Percentiles rank a stretch among this genome's conserved stretches.
phyloP scores from a whole-genome alignment of 1,140 invertebrate genomes.

The Goniozus legneri region DNA sequence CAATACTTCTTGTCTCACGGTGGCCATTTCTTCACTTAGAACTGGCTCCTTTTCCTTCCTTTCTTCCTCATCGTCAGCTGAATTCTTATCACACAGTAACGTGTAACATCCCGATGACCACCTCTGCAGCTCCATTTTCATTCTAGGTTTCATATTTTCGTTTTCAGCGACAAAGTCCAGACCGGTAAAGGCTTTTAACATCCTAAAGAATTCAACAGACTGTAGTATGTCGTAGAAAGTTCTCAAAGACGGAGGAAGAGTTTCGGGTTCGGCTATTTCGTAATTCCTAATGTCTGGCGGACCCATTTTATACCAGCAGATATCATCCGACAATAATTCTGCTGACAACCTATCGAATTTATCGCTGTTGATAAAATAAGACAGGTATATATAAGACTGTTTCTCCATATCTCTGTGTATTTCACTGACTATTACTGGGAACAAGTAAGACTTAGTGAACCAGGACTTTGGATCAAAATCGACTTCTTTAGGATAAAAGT shows the following conservation, averaged over 20 bases:
- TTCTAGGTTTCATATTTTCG: constrained; percentile 37
- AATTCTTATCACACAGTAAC: constrained; percentile 47
- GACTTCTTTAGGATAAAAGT: constrained; percentile 22
- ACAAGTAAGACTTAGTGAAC: constrained; percentile 55
- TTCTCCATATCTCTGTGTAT: constrained; percentile 60
- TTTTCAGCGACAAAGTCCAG: constrained; percentile 53
- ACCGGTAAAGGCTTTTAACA: constrained; percentile 65
- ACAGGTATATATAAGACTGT: constrained; percentile 58
- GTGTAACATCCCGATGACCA: constrained; percentile 66
- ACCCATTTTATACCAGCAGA: constrained; percentile 59
- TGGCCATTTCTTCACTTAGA: no score
- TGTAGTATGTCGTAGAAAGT: constrained; percentile 54
- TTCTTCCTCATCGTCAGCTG: no score
- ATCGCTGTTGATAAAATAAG: constrained; percentile 54
- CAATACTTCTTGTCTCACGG: no score
- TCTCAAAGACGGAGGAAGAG: constrained; percentile 46
- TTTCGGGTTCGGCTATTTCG: constrained; percentile 52
- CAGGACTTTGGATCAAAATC: constrained; percentile 44
- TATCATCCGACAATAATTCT: constrained; percentile 48
- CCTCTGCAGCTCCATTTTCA: constrained; percentile 63
- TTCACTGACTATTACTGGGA: constrained; percentile 42
- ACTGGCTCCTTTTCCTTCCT: no score
- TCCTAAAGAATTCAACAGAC: constrained; percentile 55
- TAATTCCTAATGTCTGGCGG: constrained; percentile 64
- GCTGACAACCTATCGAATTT: constrained; percentile 48